These are phyloP conservation scores for Pholis gunnellus DNA, from an alignment of 2,113 vertebrate genomes.

Conservation along the genomic window DNA sequence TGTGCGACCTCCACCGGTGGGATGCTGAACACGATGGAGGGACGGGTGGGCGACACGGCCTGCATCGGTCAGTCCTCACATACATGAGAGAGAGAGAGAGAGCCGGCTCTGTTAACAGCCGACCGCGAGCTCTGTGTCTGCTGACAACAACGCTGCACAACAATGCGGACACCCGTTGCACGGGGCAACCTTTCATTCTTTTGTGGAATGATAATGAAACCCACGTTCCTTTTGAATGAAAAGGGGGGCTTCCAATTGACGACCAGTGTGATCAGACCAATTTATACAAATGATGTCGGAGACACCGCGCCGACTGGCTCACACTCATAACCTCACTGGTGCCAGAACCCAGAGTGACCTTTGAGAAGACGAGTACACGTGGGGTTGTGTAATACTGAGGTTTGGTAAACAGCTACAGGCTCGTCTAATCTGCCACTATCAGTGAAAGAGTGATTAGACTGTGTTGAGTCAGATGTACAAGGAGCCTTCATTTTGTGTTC, in stretches of 20 bases:
- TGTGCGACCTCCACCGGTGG: constrained; percentile 88
- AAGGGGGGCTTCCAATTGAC: background rate
- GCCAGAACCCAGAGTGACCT: background rate
- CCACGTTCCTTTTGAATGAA: background rate
- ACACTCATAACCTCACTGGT: background rate
- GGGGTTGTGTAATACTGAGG: background rate
- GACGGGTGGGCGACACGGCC: constrained; percentile 89
- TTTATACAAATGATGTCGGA: background rate
- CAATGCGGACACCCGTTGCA: background rate
- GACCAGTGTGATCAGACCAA: background rate
- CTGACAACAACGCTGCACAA: background rate
- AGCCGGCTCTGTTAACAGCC: no score
- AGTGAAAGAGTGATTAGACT: constrained; percentile 13
- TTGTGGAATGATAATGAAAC: background rate
- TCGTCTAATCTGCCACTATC: constrained; percentile 22
- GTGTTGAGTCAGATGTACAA: background rate
- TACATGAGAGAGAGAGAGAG: no score
- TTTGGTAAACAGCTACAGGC: background rate
- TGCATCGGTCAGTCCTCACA: constrained; percentile 83
- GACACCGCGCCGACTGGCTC: background rate
- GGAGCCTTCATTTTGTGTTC: no score
- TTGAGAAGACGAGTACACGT: background rate
- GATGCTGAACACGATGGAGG: constrained; percentile 89
- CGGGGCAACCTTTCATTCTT: background rate
- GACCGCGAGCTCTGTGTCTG: background rate